A percentile compares a stretch with the other conserved stretches of the same genome.
Conservation (phyloP, 2,888 invertebrate genomes). For the Sarcophaga subvicina region DNA sequence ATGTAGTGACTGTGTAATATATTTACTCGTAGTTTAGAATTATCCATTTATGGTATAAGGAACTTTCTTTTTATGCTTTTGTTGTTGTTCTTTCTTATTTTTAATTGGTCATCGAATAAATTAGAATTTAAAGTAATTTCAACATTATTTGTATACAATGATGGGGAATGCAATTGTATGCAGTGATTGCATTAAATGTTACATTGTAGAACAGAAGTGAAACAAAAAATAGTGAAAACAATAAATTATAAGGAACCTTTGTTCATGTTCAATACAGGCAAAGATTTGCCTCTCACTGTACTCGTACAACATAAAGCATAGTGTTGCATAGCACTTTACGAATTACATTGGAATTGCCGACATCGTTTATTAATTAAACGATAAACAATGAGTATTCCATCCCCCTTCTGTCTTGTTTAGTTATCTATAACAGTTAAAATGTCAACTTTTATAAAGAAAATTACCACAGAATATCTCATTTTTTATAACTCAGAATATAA, state of each 20-base stretch:
- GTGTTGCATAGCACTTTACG: neutral
- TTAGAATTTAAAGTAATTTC: conserved; percentile 20
- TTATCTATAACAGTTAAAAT: no score
- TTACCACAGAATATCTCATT: neutral
- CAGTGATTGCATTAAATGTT: no score
- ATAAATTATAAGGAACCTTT: no score
- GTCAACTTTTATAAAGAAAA: neutral
- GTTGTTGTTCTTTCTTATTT: conserved; percentile 1
- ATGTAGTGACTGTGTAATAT: neutral
- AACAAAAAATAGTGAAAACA: no score
- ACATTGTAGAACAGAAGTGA: no score
- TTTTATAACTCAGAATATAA: no score
- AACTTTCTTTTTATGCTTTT: conserved; percentile 51
- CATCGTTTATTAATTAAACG: conserved; percentile 42
- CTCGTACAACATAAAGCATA: neutral
- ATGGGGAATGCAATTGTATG: neutral
- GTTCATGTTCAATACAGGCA: no score
- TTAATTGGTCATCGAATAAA: conserved; percentile 48
- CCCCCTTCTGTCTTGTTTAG: neutral
- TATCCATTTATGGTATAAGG: conserved; percentile 63
- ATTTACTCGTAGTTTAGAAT: conserved; percentile 26
- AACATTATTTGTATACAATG: conserved; percentile 14
- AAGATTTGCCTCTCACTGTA: neutral
- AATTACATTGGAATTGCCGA: conserved; percentile 58
- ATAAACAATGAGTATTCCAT: neutral